Base-by-base conservation (phyloP, 2,888 invertebrate genomes). In the Rhamnusium bicolor region DNA sequence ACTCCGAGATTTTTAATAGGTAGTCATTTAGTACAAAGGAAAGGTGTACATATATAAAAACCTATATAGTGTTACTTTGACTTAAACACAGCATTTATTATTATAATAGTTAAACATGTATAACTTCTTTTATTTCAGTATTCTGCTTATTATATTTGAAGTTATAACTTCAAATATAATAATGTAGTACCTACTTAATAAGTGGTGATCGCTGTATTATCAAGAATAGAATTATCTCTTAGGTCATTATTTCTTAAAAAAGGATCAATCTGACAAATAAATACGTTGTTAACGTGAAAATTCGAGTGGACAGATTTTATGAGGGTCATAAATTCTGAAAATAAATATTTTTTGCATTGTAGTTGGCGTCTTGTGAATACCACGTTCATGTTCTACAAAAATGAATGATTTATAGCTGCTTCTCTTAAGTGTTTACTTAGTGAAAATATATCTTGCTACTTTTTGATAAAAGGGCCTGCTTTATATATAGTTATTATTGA, bases 351-450 rank as follows among this genome's bases (percentile, higher is more conserved):
- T 32, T 58, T 14, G 32, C 58, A 32, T 58, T 58, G 16, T 14
- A 24, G 21, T 29, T 40, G 12, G 40, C n/a, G 10, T 1, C 29
- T 16, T 18, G 32, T 29, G 58, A 58, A 58, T 29, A 29, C 58
- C 58, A n/a, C 58, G 7, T 16, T 58, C 32, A 24, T 58, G 29
- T 32, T 58, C 58, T 18, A 58, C 32, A 58, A 58, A 32, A 32
- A 24, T 29, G 58, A 32, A 58, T 58, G 58, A 58, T 58, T 58
- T 58, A 58, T 58, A 8, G 29, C 16, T 6, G 29, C 29, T 29
- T 27, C 21, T 32, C 32, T 58, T n/a, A 58, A 58, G 27, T 32
- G 32, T 29, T 14, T 58, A 27, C 21, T 16, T 14, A 16, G 2
- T 16, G 16, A 32, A 58, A 29, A 58, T 58, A 29, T 58, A 58